Base-by-base conservation (phyloP, 2,113 vertebrate genomes). In the Merops nubicus region DNA sequence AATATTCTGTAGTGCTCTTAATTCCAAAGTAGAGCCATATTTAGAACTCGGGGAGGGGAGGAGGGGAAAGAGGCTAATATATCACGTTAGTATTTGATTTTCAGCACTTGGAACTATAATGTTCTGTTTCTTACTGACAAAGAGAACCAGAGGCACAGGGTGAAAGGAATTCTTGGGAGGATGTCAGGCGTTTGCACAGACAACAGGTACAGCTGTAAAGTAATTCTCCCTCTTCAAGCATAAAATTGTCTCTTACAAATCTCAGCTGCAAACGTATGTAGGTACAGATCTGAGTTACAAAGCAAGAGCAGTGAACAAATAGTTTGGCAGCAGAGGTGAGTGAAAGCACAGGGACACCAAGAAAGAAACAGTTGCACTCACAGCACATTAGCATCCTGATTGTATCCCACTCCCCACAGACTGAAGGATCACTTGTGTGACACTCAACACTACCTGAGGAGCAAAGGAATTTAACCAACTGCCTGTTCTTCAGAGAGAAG, bases 21-120 rank as follows among this genome's bases (percentile, higher is more conserved):
- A 95, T 94, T 96, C 96, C 92, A 95, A 94, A 96, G 93, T 82
- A 93, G 91, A 90, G 72, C 93, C 93, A 89, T 89, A 96, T 96
- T 93, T 97, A 96, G 90, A 92, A 93, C 75, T 50, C 47, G 34
- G 64, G 9, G 4, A 12, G 70, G 45, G 43, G 15, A 8, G 9
- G 6, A n/a, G n/a, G n/a, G n/a, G 2, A 42, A 42, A 69, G 74
- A 87, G 91, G 72, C 64, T 93, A 95, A 96, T 95, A 88, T 60
- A 88, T 65, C 89, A 92, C 4, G 3, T 82, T 89, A 84, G 48
- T 88, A 93, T 93, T 97, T 96, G 95, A 94, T 95, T 96, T 96
- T 93, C 86, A 95, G 60, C 34, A 57, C 85, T 95, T 77, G 86
- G 79, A 90, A 62, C 79, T 54, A 3, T 85, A 57, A 62, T 34